Base-by-base conservation (phyloP, 1,140 invertebrate genomes). In the Myzus persicae region DNA sequence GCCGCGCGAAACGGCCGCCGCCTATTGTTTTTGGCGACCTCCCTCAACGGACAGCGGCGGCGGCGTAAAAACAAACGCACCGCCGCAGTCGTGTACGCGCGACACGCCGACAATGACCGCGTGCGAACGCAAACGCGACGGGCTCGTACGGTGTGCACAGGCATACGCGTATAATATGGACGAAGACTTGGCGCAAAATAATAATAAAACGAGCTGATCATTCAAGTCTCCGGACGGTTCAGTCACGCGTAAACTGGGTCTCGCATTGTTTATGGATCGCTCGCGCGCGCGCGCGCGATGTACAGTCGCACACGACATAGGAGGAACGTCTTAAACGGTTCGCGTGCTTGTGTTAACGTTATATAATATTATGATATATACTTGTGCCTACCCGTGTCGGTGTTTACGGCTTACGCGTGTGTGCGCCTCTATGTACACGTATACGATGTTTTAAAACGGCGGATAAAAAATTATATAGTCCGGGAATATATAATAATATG, bases 181-280 rank as follows among this genome's bases (percentile, higher is more conserved):
- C 40, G 24, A 42, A 87, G 42, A 44, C 42, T 87, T n/a, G 40
- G 84, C 40, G 84, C 40, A 44, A 44, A 87, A 87, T 18, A 87
- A 46, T 85, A 87, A 42, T 6, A 87, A 46, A 87, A 87, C 26
- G 40, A 87, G 40, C 26, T 46, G 84, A 87, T 42, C 84, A n/a
- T 87, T 87, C 40, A n/a, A 36, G 40, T 87, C 46, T 54, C 24
- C 44, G n/a, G 8, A 88, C 88, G 84, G 46, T 90, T 54, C 88
- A 40, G 88, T 90, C 88, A 90, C 48, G 88, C 88, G 88, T 90
- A 90, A 90, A 90, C 48, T 54, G 88, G 88, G 88, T 88, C 87
- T 51, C 20, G 87, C 46, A 51, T 48, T 46, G 87, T 51, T 22
- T 44, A 85, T 40, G 84, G 38, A 44, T 48, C 46, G 38, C 8